phyloP scores from a whole-genome alignment of 2,797 vertebrate species.

The Thalassophryne amazonica region DNA sequence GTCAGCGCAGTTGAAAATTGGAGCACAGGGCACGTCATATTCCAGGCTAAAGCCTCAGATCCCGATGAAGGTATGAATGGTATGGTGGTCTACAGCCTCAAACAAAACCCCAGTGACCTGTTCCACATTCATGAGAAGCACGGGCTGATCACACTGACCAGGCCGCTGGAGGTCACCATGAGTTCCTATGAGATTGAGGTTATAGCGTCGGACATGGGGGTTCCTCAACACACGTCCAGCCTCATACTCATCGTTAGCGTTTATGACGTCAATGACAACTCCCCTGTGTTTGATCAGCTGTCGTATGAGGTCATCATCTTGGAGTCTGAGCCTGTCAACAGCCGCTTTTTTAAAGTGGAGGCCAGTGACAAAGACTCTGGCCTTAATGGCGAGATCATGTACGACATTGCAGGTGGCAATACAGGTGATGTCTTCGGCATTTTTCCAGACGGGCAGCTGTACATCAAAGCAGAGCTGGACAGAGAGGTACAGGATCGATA shows the following conservation, averaged over 20 bases:
- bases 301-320: conserved; percentile 93
- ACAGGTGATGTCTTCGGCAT: conserved; percentile 90
- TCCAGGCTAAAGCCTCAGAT: conserved; percentile 91
- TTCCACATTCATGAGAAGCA: conserved; percentile 88
- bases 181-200: conserved; percentile 94
- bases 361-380: conserved; percentile 94
- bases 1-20: conserved; percentile 96
- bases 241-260: conserved; percentile 90
- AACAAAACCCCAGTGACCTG: conserved; percentile 88
- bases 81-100: conserved; percentile 88
- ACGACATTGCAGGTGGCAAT: conserved; percentile 89
- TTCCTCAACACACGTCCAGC: conserved; percentile 86
- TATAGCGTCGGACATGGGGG: conserved; percentile 87
- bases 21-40: conserved; percentile 91
- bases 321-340: conserved; percentile 95
- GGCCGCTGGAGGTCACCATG: conserved; percentile 85
- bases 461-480: conserved; percentile 95
- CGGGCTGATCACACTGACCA: conserved; percentile 86
- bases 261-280: conserved; percentile 96
- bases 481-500: conserved; percentile 93
- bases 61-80: conserved; percentile 92
- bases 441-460: conserved; percentile 96
- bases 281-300: conserved; percentile 92
- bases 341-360: conserved; percentile 92
- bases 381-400: conserved; percentile 92